These are phyloP conservation scores for Exephanes ischioxanthus DNA, from an alignment of 2,888 invertebrate genomes.

Conservation along the genomic window DNA sequence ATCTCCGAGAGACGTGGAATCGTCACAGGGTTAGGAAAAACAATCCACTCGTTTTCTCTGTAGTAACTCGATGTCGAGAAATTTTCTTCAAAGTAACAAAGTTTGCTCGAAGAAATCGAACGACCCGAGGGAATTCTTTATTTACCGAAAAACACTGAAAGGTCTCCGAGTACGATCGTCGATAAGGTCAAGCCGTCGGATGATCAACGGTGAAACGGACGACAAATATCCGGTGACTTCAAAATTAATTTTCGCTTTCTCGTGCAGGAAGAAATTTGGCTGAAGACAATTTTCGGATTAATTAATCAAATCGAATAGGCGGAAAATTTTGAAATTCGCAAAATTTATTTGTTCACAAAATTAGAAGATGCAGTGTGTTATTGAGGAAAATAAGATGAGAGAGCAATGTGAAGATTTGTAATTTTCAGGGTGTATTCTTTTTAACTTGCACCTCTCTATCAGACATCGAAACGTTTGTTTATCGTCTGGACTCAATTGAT, in stretches of 20 bases:
- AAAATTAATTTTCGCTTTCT: not conserved
- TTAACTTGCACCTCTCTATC: not conserved
- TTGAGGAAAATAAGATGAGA: not conserved
- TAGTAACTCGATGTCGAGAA: not conserved
- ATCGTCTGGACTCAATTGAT: not conserved
- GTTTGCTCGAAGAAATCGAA: not conserved
- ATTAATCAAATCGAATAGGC: too few species aligned
- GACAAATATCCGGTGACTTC: not conserved
- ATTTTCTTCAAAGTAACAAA: not conserved
- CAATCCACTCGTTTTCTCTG: not conserved
- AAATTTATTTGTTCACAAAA: too few species aligned
- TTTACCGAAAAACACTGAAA: not conserved
- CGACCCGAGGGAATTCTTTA: not conserved
- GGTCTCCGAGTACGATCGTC: not conserved
- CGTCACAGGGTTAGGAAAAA: not conserved
- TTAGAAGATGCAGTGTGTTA: too few species aligned
- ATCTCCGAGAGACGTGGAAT: not conserved
- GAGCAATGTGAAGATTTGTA: not conserved
- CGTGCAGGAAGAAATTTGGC: not conserved
- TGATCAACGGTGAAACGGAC: not conserved
- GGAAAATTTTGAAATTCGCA: too few species aligned
- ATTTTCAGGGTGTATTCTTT: not conserved
- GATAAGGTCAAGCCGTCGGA: not conserved
- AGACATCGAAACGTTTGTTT: not conserved
- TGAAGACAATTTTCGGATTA: too few species aligned